Conservation (phyloP, 2,797 vertebrate genomes). For the Anniella stebbinsi region DNA sequence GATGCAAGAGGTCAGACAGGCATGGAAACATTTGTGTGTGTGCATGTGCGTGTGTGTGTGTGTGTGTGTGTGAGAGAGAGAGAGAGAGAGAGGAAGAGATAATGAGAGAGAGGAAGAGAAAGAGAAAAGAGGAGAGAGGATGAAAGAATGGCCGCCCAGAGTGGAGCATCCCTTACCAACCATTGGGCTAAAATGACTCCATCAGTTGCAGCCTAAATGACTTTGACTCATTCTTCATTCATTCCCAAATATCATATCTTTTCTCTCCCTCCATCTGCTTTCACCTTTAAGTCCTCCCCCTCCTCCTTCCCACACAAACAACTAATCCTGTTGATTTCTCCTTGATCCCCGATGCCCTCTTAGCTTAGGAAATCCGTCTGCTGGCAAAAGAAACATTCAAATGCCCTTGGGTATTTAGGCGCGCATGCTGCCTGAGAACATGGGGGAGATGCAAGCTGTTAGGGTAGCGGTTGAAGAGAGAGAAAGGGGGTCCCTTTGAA, state of each 20-base stretch:
- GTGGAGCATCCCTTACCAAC: neutral
- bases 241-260: slow-evolving; percentile 28
- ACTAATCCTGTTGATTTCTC: slow-evolving; percentile 22
- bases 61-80: too few relatives aligned
- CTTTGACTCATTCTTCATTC: neutral
- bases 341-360: slow-evolving; percentile 43
- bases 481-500: neutral
- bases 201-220: neutral
- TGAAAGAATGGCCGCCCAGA: neutral
- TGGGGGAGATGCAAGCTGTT: neutral
- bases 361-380: slow-evolving; percentile 16
- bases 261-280: slow-evolving; percentile 3
- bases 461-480: neutral
- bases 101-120: too few relatives aligned
- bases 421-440: neutral
- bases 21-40: neutral
- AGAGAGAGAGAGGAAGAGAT: too few relatives aligned
- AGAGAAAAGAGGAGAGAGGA: neutral
- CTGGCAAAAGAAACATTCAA: neutral
- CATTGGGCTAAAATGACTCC: neutral
- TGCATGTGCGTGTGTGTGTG: too few relatives aligned
- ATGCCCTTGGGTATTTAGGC: neutral
- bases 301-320: neutral
- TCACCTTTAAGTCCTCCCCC: neutral
- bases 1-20: neutral